phyloP scores from a whole-genome alignment of 2,797 vertebrate genomes.

The Gadopsis bispinosus region DNA sequence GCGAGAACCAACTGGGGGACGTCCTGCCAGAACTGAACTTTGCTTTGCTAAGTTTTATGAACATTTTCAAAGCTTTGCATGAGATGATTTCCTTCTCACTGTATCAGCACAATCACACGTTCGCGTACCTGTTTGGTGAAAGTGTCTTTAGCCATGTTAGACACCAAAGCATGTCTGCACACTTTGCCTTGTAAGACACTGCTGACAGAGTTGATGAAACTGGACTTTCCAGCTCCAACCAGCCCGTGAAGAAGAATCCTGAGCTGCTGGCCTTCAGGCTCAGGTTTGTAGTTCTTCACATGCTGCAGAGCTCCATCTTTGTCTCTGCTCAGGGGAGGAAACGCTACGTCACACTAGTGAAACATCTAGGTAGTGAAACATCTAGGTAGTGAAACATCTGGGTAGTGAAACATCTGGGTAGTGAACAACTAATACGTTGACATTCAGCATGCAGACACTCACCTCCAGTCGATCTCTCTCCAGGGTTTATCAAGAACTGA shows the following conservation, averaged over 20 bases:
- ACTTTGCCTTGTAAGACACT: neutral
- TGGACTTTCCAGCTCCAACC: constrained; percentile 49
- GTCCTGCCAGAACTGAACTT: too few relatives aligned
- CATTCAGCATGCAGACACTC: neutral
- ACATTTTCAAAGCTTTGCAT: too few relatives aligned
- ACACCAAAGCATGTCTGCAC: rapidly evolving
- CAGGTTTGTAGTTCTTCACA: neutral
- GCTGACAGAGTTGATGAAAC: constrained; percentile 47
- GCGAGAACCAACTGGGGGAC: too few relatives aligned
- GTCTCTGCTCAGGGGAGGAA: neutral
- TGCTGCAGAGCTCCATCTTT: rapidly evolving
- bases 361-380: too few relatives aligned
- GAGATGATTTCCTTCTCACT: too few relatives aligned
- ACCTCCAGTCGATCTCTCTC: constrained; percentile 32
- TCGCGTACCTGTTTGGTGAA: constrained; percentile 20
- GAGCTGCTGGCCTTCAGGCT: neutral
- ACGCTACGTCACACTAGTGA: neutral
- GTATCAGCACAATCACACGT: too few relatives aligned
- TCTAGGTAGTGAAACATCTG: too few relatives aligned
- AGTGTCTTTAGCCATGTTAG: rapidly evolving
- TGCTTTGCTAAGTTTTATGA: too few relatives aligned
- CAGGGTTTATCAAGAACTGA: constrained; percentile 4
- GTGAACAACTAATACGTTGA: too few relatives aligned
- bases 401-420: too few relatives aligned
- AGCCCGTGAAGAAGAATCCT: constrained; percentile 49